phyloP scores from a whole-genome alignment of 1,140 invertebrate genomes.

The Macrotrachela quadricornifera region DNA sequence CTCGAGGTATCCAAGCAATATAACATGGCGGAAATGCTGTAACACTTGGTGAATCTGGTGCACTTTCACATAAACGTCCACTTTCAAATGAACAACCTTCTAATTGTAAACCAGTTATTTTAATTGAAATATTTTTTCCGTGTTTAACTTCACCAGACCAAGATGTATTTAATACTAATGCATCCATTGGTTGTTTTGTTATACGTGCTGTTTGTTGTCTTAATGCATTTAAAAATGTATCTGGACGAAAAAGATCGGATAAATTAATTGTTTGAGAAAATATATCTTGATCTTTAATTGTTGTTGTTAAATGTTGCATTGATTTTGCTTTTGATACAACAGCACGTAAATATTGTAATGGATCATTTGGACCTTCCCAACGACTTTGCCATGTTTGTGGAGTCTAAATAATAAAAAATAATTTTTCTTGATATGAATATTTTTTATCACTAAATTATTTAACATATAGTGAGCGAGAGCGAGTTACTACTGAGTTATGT shows the following conservation, averaged over 20 bases:
- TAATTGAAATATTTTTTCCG: constrained; percentile 25
- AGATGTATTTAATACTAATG: constrained; percentile 2
- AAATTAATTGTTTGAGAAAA: constrained; percentile 39
- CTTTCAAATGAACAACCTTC: constrained; percentile 49
- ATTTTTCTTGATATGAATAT: too few species aligned
- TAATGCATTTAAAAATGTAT: constrained; percentile 56
- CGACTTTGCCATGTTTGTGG: constrained; percentile 46
- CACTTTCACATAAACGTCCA: constrained; percentile 35
- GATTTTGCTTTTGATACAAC: constrained; percentile 6
- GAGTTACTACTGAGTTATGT: too few species aligned
- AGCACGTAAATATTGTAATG: constrained; percentile 34
- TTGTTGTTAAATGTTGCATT: not conserved
- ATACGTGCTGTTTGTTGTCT: constrained; percentile 53
- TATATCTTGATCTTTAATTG: constrained; percentile 1
- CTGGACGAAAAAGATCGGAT: constrained; percentile 49
- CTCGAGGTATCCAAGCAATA: constrained; percentile 41
- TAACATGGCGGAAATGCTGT: constrained; percentile 37
- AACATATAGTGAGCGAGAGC: too few species aligned
- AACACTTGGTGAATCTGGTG: constrained; percentile 38
- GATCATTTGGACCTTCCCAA: constrained; percentile 47
- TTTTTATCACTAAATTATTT: too few species aligned
- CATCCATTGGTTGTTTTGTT: not conserved
- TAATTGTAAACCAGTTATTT: constrained; percentile 39
- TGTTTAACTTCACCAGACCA: constrained; percentile 23
- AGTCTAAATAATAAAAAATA: constrained; percentile 43